phyloP scores from a whole-genome alignment of 2,113 vertebrate genomes.

The Sardina pilchardus region DNA sequence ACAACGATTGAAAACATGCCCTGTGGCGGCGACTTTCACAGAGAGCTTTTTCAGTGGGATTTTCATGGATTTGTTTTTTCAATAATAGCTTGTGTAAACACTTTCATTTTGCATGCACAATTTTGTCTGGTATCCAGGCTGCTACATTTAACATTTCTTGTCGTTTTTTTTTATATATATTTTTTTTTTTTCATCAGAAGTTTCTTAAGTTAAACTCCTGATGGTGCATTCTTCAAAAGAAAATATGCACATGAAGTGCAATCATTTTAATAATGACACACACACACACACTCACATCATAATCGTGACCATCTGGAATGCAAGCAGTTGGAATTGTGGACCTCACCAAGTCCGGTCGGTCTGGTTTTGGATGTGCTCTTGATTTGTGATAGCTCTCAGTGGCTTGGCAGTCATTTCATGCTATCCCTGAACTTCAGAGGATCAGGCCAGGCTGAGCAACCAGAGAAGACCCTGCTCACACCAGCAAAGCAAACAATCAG shows the following conservation, averaged over 20 bases:
- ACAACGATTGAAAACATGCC: neutral
- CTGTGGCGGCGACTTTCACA: neutral
- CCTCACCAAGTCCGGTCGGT: neutral
- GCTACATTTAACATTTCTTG: neutral
- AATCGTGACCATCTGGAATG: neutral
- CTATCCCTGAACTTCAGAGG: neutral
- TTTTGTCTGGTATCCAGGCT: neutral
- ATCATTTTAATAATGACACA: neutral
- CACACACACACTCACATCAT: neutral
- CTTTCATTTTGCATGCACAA: neutral
- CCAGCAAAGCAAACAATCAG: neutral
- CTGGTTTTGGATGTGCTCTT: neutral
- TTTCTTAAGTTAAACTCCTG: neutral
- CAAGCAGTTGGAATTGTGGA: neutral
- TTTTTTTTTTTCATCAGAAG: neutral
- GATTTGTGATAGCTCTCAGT: neutral
- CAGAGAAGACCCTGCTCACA: neutral
- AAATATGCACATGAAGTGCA: neutral
- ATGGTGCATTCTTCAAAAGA: neutral
- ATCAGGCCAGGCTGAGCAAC: neutral
- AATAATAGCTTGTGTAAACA: neutral
- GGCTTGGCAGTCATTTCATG: neutral
- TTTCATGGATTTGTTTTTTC: neutral
- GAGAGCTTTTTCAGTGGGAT: neutral
- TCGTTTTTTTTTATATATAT: neutral